These are phyloP conservation scores for Phalacrocorax aristotelis DNA, from an alignment of 2,113 vertebrate species.

Conservation along the genomic window DNA sequence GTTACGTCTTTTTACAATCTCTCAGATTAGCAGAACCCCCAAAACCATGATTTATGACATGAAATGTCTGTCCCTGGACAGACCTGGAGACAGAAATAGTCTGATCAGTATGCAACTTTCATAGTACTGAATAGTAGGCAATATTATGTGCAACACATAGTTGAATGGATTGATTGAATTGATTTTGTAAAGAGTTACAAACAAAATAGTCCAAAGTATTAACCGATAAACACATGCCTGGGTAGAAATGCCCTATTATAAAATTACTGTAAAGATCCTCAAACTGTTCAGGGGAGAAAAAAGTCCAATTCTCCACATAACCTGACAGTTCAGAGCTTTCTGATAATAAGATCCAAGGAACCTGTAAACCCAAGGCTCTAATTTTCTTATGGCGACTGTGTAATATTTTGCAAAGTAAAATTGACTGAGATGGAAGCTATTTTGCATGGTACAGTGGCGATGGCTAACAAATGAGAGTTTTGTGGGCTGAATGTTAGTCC, in stretches of 20 bases:
- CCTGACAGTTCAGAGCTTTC: neutral
- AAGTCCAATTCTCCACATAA: constrained; percentile 26
- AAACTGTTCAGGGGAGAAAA: constrained; percentile 15
- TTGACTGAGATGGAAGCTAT: constrained; percentile 87
- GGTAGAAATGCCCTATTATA: constrained; percentile 41
- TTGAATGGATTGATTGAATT: neutral
- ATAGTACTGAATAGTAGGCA: neutral
- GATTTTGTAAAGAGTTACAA: constrained; percentile 28
- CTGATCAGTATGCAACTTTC: neutral
- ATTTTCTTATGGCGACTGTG: constrained; percentile 67
- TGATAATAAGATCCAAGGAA: constrained; percentile 55
- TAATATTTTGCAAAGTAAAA: constrained; percentile 82
- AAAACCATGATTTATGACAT: neutral
- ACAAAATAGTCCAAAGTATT: constrained; percentile 32
- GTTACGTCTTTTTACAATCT: neutral
- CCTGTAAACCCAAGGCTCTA: constrained; percentile 59
- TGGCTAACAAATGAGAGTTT: constrained; percentile 89
- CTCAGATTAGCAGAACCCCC: neutral
- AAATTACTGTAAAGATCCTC: constrained; percentile 6
- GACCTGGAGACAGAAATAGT: neutral
- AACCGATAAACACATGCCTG: constrained; percentile 15
- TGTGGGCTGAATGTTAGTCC: constrained; percentile 85
- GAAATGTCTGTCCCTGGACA: neutral
- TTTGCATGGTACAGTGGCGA: constrained; percentile 88
- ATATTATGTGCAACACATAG: neutral